phyloP scores from a whole-genome alignment of 2,113 vertebrate species.

The Bubo bubo region DNA sequence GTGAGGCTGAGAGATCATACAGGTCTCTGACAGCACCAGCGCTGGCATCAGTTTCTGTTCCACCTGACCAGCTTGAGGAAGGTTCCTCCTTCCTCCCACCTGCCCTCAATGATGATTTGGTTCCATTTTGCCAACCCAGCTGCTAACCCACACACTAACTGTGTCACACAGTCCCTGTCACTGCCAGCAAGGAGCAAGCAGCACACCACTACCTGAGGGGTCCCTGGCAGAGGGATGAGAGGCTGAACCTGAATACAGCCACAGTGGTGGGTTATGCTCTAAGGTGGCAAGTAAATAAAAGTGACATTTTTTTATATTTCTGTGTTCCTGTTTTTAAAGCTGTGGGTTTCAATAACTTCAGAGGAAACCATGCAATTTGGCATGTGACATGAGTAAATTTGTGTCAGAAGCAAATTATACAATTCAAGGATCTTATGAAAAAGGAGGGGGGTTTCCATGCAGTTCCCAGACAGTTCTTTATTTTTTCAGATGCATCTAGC shows the following conservation, averaged over 20 bases:
- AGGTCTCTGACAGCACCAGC: neutral
- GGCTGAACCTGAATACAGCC: too few species aligned
- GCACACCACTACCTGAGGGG: neutral
- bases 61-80: neutral
- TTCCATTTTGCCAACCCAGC: neutral
- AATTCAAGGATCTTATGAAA: neutral
- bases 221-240: neutral
- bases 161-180: too few species aligned
- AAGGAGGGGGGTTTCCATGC: neutral
- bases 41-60: neutral
- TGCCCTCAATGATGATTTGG: neutral
- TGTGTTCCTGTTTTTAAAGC: neutral
- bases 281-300: neutral
- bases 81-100: neutral
- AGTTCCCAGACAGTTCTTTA: neutral
- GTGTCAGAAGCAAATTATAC: neutral
- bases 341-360: neutral
- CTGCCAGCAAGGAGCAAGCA: neutral
- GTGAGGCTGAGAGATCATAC: neutral
- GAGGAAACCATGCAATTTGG: neutral
- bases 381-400: neutral
- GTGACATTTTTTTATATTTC: neutral
- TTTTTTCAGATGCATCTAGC: neutral
- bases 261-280: accelerated
- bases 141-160: neutral